A percentile compares a stretch with the other conserved stretches of the same genome.
Conservation (phyloP, 2,113 vertebrate species). For the Centropristis striata region DNA sequence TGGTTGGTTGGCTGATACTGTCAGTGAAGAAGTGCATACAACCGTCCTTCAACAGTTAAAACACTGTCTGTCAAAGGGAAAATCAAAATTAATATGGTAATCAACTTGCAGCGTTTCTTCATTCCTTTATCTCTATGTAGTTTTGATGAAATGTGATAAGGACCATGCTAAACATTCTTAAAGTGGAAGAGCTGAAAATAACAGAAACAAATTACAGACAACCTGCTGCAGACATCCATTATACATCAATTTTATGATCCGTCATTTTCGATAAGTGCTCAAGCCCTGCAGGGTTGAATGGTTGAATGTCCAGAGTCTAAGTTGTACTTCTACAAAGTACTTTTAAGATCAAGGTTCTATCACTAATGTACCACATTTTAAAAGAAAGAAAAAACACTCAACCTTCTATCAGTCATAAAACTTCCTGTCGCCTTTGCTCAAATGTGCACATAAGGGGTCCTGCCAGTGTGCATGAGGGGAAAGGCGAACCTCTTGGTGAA, state of each 20-base stretch:
- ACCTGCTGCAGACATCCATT: too few relatives aligned
- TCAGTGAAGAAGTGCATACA: background rate
- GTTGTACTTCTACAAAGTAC: background rate
- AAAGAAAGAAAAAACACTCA: background rate
- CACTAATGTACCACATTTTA: background rate
- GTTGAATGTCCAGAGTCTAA: background rate
- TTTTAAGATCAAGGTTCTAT: constrained; percentile 23
- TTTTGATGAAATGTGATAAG: too few relatives aligned
- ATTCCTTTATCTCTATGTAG: background rate
- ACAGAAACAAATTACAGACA: background rate
- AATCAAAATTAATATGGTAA: background rate
- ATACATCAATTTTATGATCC: too few relatives aligned
- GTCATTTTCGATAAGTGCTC: background rate
- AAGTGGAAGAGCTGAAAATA: background rate
- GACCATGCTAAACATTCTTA: too few relatives aligned
- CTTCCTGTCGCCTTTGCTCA: constrained; percentile 1
- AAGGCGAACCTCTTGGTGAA: constrained; percentile 30
- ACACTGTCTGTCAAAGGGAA: background rate
- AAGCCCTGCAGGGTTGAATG: background rate
- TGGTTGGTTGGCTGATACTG: background rate
- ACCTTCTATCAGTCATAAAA: background rate
- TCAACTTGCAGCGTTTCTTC: background rate
- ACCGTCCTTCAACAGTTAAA: background rate
- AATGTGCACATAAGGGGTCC: constrained; percentile 16
- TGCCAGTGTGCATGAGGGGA: constrained; percentile 18